Conservation (phyloP, 2,888 invertebrate species). For the Cancer borealis region DNA sequence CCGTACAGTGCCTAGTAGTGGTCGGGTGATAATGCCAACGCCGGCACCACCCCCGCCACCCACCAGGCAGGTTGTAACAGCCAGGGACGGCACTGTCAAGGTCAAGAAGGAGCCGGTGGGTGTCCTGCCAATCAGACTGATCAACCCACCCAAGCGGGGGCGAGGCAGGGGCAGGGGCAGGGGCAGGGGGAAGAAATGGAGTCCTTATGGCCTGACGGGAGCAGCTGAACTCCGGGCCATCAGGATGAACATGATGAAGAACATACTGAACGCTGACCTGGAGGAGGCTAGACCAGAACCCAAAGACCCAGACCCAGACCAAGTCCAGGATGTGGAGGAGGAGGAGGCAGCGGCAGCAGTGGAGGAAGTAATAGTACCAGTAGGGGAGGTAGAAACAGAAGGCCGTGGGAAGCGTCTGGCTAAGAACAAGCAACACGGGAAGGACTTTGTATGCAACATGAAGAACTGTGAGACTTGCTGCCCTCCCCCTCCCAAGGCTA, state of each 20-base stretch:
- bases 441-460: constrained; percentile 76
- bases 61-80: background rate
- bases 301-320: background rate
- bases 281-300: background rate
- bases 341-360: constrained; percentile 34
- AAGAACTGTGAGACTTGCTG: constrained; percentile 75
- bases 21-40: background rate
- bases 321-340: constrained; percentile 32
- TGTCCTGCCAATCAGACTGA: background rate
- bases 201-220: constrained; percentile 69
- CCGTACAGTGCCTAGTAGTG: background rate
- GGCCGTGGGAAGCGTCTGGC: constrained; percentile 66
- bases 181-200: constrained; percentile 57
- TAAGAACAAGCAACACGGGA: constrained; percentile 73
- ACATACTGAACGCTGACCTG: constrained; percentile 50
- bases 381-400: constrained; percentile 64
- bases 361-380: background rate
- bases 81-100: background rate
- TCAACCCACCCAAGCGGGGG: constrained; percentile 43
- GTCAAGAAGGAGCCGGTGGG: constrained; percentile 28
- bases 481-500: background rate
- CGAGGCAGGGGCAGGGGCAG: constrained; percentile 40
- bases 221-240: constrained; percentile 75
- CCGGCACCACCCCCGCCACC: background rate
- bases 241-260: constrained; percentile 74